These are phyloP conservation scores for Aspidiotus destructor DNA, from an alignment of 2,888 invertebrate species.

Conservation along the genomic window DNA sequence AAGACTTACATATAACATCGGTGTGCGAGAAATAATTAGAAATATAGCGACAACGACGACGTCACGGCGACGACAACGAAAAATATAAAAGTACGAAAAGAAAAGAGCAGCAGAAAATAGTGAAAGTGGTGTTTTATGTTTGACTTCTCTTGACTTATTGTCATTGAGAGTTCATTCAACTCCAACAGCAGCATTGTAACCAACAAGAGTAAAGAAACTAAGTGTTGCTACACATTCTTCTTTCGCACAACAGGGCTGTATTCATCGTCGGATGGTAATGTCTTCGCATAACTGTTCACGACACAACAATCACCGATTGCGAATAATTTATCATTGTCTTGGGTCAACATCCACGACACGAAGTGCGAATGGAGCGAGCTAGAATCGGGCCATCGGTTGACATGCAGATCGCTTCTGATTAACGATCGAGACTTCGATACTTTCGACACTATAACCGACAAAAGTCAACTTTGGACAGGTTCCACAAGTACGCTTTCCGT, in stretches of 20 bases:
- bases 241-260: constrained; percentile 1
- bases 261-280: constrained; percentile 22
- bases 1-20: background rate
- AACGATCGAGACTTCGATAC: too few relatives aligned
- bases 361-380: too few relatives aligned
- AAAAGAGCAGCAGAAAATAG: constrained; percentile 8
- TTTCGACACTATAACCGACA: too few relatives aligned
- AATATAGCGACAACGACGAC: constrained; percentile 2
- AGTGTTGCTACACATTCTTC: constrained; percentile 2
- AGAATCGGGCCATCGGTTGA: too few relatives aligned
- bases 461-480: too few relatives aligned
- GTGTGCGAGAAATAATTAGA: background rate
- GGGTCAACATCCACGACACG: constrained; percentile 1
- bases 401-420: too few relatives aligned
- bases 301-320: constrained; percentile 28
- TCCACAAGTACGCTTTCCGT: too few relatives aligned
- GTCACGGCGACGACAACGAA: too few relatives aligned
- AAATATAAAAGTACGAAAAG: background rate
- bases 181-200: background rate
- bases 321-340: constrained; percentile 29
- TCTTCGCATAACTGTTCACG: constrained; percentile 27
- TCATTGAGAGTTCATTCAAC: constrained; percentile 31
- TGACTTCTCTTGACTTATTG: constrained; percentile 29
- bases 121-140: constrained; percentile 23
- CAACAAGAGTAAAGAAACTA: background rate